These are phyloP conservation scores for Trichogramma evanescens DNA, from an alignment of 2,888 invertebrate species.

Conservation along the genomic window DNA sequence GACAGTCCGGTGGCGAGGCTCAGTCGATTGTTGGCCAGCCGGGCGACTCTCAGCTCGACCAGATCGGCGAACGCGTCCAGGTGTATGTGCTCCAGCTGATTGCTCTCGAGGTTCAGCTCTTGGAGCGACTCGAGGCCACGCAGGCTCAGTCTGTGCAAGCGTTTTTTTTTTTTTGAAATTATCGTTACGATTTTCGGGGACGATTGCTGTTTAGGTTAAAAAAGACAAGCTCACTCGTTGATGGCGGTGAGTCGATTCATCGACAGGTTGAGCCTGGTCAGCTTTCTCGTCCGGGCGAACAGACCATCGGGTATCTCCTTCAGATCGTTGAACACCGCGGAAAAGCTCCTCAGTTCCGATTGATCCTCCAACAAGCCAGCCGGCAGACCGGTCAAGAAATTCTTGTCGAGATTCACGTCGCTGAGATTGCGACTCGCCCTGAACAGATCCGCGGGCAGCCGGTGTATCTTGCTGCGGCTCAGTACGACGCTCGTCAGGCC, in stretches of 20 bases:
- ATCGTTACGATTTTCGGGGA: not conserved
- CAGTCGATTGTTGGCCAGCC: constrained; percentile 53
- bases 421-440: constrained; percentile 54
- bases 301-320: constrained; percentile 53
- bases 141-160: constrained; percentile 35
- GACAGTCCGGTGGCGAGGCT: constrained; percentile 37
- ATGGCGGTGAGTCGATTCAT: constrained; percentile 58
- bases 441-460: constrained; percentile 59
- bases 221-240: constrained; percentile 49
- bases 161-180: not conserved
- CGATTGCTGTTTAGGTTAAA: not conserved
- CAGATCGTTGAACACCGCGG: constrained; percentile 61
- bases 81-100: constrained; percentile 46
- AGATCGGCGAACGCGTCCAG: constrained; percentile 51
- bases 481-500: constrained; percentile 54
- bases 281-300: constrained; percentile 52
- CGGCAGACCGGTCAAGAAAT: constrained; percentile 50
- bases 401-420: constrained; percentile 58
- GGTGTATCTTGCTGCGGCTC: constrained; percentile 52
- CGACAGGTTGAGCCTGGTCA: constrained; percentile 58
- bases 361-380: constrained; percentile 58
- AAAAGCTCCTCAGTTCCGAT: constrained; percentile 55
- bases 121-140: constrained; percentile 44
- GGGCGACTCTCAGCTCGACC: constrained; percentile 50
- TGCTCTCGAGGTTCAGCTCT: constrained; percentile 51